phyloP scores from a whole-genome alignment of 2,888 invertebrate genomes.

The Podotricha telesiphe region DNA sequence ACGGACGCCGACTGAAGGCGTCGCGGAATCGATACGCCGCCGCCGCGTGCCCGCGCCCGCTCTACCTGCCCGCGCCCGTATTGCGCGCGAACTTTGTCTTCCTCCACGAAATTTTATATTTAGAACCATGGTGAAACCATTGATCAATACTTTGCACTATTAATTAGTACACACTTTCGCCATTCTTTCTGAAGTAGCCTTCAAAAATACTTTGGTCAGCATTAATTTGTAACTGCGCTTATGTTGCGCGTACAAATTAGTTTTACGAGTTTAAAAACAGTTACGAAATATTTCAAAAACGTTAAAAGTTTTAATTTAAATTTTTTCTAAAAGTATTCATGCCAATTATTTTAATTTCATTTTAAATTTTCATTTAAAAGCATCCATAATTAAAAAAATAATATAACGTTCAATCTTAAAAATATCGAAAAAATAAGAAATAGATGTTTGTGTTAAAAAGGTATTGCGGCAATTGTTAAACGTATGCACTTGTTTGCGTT shows the following conservation, averaged over 20 bases:
- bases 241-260: background rate
- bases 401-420: too few species aligned
- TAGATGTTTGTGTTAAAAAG: background rate
- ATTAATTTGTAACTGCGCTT: background rate
- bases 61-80: constrained; percentile 74
- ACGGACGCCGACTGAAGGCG: constrained; percentile 82
- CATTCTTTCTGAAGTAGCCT: constrained; percentile 42
- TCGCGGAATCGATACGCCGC: constrained; percentile 79
- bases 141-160: constrained; percentile 83
- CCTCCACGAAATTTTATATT: constrained; percentile 82
- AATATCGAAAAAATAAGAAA: too few species aligned
- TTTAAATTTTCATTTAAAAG: background rate
- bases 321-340: background rate
- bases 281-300: background rate
- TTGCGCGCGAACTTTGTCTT: constrained; percentile 84
- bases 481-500: constrained; percentile 7
- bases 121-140: constrained; percentile 82
- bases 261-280: constrained; percentile 7
- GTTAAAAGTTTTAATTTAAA: background rate
- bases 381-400: background rate
- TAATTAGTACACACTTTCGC: constrained; percentile 78
- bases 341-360: background rate
- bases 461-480: background rate
- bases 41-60: constrained; percentile 69
- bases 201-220: constrained; percentile 18